Conservation (phyloP, 2,888 invertebrate genomes). For the Elysia crispata region DNA sequence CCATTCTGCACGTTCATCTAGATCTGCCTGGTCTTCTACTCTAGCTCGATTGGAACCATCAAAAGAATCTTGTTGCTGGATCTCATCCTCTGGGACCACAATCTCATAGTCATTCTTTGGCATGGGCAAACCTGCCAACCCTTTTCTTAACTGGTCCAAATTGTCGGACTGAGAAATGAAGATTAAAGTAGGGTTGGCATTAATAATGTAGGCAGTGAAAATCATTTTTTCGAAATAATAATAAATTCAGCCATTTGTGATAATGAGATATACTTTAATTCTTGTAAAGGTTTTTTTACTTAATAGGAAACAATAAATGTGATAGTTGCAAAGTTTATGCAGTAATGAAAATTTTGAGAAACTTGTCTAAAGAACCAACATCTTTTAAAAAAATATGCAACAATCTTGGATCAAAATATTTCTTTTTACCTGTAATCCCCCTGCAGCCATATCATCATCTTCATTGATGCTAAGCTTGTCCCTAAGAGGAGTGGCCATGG, state of each 20-base stretch:
- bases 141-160: conserved; percentile 80
- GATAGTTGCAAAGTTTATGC: no score
- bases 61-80: conserved; percentile 75
- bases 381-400: no score
- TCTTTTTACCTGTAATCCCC: neutral
- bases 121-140: conserved; percentile 88
- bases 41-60: conserved; percentile 52
- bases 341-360: no score
- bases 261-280: no score
- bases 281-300: no score
- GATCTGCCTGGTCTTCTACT: conserved; percentile 86
- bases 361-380: no score
- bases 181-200: neutral
- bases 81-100: conserved; percentile 91
- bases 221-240: neutral
- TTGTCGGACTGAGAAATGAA: conserved; percentile 56
- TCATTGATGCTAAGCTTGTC: conserved; percentile 97
- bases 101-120: conserved; percentile 99
- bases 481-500: conserved; percentile 86
- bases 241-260: no score
- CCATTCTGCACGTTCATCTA: conserved; percentile 81
- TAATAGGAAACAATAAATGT: no score
- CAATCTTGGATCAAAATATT: no score
- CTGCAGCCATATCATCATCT: conserved; percentile 70
- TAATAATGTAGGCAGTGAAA: neutral